These are phyloP conservation scores for Peucedramus taeniatus DNA, from an alignment of 2,113 vertebrate genomes.

Conservation along the genomic window DNA sequence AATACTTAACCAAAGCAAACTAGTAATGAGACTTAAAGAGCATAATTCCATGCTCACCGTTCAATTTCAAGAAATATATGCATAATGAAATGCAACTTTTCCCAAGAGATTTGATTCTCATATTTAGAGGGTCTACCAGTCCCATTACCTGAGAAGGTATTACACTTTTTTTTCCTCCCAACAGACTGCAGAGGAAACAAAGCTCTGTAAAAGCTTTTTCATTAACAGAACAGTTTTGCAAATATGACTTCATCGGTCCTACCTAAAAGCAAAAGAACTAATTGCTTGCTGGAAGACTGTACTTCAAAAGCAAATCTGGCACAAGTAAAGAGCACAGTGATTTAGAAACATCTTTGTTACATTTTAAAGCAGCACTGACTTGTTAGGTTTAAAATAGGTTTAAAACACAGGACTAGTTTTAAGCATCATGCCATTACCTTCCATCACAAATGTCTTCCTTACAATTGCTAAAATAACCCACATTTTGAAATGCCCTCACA, in stretches of 20 bases:
- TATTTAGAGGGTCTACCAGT: background rate
- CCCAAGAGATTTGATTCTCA: background rate
- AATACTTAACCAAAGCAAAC: constrained; percentile 5
- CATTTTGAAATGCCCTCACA: background rate
- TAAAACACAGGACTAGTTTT: background rate
- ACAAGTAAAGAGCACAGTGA: background rate
- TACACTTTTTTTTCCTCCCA: background rate
- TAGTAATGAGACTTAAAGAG: background rate
- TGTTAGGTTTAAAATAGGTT: background rate
- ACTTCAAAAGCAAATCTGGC: background rate
- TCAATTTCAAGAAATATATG: background rate
- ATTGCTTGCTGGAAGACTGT: background rate
- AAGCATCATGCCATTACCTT: background rate
- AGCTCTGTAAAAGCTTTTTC: background rate
- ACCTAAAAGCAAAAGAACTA: background rate
- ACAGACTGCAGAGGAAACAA: background rate
- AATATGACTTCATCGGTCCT: background rate
- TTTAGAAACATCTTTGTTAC: background rate
- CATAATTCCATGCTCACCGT: background rate
- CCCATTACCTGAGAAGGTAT: background rate
- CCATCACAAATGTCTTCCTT: background rate
- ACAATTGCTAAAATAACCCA: background rate
- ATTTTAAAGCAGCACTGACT: background rate
- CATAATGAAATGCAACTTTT: background rate
- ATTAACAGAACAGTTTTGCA: background rate